These are phyloP conservation scores for Catharus ustulatus DNA, from an alignment of 2,797 vertebrate species.

Conservation along the genomic window DNA sequence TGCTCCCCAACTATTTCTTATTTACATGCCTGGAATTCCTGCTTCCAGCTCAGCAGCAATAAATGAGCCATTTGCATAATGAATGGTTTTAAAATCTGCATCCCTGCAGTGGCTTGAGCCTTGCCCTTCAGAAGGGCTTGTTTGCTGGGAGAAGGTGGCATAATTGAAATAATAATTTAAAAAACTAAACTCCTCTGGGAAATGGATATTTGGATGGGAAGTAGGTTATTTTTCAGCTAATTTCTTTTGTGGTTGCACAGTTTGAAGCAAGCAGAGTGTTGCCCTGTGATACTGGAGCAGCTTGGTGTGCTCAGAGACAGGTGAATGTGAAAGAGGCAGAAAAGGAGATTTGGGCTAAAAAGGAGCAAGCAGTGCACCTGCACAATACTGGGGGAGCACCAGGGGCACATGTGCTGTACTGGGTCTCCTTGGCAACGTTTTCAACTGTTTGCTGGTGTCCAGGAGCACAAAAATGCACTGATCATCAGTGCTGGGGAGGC, in stretches of 20 bases:
- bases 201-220: not conserved
- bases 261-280: accelerated
- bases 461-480: not conserved
- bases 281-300: not conserved
- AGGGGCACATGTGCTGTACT: accelerated
- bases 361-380: not conserved
- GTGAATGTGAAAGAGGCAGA: not conserved
- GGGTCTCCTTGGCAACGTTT: not conserved
- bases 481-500: not conserved
- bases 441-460: not conserved
- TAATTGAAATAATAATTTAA: not conserved
- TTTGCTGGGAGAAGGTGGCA: not conserved
- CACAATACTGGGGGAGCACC: too few relatives aligned
- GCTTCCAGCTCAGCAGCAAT: constrained; percentile 37
- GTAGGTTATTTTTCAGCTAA: not conserved
- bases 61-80: constrained; percentile 59
- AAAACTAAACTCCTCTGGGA: not conserved
- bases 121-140: constrained; percentile 8
- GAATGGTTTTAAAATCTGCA: constrained; percentile 13
- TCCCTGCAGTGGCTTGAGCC: constrained; percentile 1
- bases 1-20: constrained; percentile 30
- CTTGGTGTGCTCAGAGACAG: not conserved
- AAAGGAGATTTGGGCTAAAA: not conserved
- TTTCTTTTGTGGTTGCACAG: accelerated
- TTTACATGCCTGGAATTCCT: constrained; percentile 60